phyloP scores from a whole-genome alignment of 2,797 vertebrate genomes.

The Platyrinchus mystaceus region DNA sequence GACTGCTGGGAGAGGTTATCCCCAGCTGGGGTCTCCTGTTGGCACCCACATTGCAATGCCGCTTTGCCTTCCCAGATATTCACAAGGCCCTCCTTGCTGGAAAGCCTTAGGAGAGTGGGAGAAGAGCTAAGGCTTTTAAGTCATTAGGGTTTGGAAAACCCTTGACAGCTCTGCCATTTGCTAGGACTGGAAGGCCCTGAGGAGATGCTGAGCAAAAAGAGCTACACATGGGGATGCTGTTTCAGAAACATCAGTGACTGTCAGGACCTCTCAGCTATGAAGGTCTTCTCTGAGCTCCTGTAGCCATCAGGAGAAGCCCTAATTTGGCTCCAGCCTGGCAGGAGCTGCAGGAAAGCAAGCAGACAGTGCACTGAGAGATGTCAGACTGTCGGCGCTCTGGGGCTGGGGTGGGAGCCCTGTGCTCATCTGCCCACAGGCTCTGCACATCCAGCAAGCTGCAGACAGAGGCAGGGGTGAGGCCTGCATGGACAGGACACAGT shows the following conservation, averaged over 20 bases:
- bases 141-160: background rate
- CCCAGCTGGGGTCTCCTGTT: background rate
- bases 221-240: accelerated
- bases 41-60: accelerated
- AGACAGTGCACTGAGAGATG: background rate
- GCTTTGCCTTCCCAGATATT: background rate
- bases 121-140: background rate
- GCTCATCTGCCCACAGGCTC: background rate
- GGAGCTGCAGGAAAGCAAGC: background rate
- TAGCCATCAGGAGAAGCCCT: background rate
- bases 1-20: background rate
- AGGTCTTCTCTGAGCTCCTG: background rate
- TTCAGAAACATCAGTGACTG: background rate
- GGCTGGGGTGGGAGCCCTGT: background rate
- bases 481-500: background rate
- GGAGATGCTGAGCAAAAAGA: background rate
- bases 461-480: background rate
- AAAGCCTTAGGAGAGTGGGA: background rate
- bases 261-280: accelerated
- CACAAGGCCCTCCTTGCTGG: background rate
- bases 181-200: background rate
- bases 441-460: background rate
- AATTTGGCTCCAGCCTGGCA: background rate
- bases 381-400: accelerated
- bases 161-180: background rate